Conservation (phyloP, 2,888 invertebrate species). For the Scelioninae gen. 2 region DNA sequence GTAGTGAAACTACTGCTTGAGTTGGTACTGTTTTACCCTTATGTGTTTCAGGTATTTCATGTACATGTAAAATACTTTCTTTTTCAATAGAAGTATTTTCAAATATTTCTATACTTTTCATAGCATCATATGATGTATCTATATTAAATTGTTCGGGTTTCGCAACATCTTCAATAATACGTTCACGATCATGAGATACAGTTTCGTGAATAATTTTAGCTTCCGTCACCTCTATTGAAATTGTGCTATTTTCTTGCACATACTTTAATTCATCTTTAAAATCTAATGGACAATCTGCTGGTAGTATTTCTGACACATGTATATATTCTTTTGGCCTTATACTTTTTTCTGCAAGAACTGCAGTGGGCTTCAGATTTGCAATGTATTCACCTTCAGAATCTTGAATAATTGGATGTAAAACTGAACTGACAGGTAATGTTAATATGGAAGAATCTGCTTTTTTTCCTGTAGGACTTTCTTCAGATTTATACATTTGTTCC, state of each 20-base stretch:
- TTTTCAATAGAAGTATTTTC: conserved; percentile 81
- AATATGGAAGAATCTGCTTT: conserved; percentile 74
- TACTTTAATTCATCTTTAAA: conserved; percentile 78
- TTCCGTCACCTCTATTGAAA: conserved; percentile 79
- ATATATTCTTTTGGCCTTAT: conserved; percentile 80
- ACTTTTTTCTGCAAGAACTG: conserved; percentile 78
- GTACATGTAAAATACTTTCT: conserved; percentile 78
- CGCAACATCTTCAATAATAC: conserved; percentile 69
- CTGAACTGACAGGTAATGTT: conserved; percentile 79
- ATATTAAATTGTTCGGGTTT: conserved; percentile 73
- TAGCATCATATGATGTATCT: conserved; percentile 78
- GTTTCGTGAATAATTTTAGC: conserved; percentile 81
- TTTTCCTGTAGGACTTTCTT: conserved; percentile 72
- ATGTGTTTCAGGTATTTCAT: conserved; percentile 77
- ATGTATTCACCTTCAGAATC: conserved; percentile 81
- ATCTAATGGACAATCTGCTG: conserved; percentile 77
- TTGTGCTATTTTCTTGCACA: conserved; percentile 76
- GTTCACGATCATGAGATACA: conserved; percentile 82
- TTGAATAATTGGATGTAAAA: conserved; percentile 79
- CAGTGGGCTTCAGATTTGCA: conserved; percentile 76
- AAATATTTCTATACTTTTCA: conserved; percentile 79
- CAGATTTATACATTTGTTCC: conserved; percentile 77
- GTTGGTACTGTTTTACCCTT: conserved; percentile 76
- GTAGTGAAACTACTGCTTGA: conserved; percentile 77
- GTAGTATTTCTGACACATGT: conserved; percentile 78